Evolutionary conservation across 2,797 vertebrate genomes (phyloP).

Genomic region (Mionectes olivaceus): DNA sequence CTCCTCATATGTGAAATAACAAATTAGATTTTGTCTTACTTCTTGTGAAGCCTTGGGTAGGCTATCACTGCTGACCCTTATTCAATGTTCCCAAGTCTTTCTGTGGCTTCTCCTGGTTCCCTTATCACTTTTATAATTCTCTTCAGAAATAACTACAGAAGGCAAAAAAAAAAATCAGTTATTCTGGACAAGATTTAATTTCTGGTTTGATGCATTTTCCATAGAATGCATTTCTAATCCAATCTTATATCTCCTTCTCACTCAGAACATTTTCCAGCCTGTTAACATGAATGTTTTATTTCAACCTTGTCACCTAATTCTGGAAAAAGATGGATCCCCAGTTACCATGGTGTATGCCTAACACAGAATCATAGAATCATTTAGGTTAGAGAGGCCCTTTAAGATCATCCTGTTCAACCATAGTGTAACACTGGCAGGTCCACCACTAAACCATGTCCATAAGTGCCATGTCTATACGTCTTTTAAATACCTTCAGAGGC

Average conservation of each 20-base stretch:
- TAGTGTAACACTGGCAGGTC: not conserved
- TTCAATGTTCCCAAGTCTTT: not conserved
- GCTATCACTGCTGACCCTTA: not conserved
- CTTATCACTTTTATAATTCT: not conserved
- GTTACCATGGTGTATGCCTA: not conserved
- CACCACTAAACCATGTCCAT: not conserved
- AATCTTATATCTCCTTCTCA: not conserved
- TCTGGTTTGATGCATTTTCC: not conserved
- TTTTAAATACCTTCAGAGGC: not conserved
- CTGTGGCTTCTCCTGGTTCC: not conserved
- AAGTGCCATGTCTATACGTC: accelerated
- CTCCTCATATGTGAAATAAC: not conserved
- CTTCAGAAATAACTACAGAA: not conserved
- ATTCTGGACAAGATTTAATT: not conserved
- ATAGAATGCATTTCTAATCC: not conserved
- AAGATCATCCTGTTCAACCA: not conserved
- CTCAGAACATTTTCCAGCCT: not conserved
- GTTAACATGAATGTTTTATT: not conserved
- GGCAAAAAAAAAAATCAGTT: not conserved
- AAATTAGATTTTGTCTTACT: not conserved
- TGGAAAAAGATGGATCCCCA: not conserved
- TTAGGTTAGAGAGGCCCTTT: not conserved
- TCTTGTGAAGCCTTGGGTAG: not conserved
- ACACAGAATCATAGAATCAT: not conserved
- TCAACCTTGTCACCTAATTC: not conserved